These are phyloP conservation scores for Enteromius thamalakanensis DNA, from an alignment of 2,797 vertebrate genomes.

Conservation along the genomic window DNA sequence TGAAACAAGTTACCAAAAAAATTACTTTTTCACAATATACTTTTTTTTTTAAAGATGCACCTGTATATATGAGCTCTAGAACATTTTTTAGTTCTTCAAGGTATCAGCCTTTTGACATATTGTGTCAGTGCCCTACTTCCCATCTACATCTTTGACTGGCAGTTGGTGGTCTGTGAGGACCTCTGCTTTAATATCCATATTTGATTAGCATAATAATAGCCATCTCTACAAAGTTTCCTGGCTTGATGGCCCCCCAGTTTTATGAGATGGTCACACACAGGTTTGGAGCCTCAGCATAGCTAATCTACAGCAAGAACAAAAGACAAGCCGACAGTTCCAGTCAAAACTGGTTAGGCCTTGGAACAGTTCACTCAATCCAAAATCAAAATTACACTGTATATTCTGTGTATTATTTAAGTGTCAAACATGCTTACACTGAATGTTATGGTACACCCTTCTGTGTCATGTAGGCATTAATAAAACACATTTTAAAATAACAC, in stretches of 20 bases:
- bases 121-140: slow-evolving; percentile 53
- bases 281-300: slow-evolving; percentile 28
- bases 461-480: slow-evolving; percentile 32
- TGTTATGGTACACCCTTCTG: slow-evolving; percentile 1
- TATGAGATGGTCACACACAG: slow-evolving; percentile 4
- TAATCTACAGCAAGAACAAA: slow-evolving; percentile 42
- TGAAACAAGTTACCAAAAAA: too few relatives aligned
- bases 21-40: too few relatives aligned
- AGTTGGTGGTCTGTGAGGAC: slow-evolving; percentile 62
- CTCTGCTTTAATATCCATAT: slow-evolving; percentile 52
- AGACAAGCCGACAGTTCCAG: slow-evolving; percentile 29
- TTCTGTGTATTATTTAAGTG: slow-evolving; percentile 28
- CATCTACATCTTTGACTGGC: slow-evolving; percentile 33
- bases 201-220: slow-evolving; percentile 66
- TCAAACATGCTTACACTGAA: slow-evolving; percentile 22
- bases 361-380: not conserved
- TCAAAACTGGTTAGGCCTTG: slow-evolving; percentile 4
- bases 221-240: slow-evolving; percentile 41
- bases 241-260: slow-evolving; percentile 25
- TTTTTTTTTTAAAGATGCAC: too few relatives aligned
- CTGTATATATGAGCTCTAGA: too few relatives aligned
- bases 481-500: slow-evolving; percentile 6
- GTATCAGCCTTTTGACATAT: not conserved
- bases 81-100: not conserved
- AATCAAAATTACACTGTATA: slow-evolving; percentile 18